Conservation (phyloP, 2,113 vertebrate species). For the Triplophysa dalaica region DNA sequence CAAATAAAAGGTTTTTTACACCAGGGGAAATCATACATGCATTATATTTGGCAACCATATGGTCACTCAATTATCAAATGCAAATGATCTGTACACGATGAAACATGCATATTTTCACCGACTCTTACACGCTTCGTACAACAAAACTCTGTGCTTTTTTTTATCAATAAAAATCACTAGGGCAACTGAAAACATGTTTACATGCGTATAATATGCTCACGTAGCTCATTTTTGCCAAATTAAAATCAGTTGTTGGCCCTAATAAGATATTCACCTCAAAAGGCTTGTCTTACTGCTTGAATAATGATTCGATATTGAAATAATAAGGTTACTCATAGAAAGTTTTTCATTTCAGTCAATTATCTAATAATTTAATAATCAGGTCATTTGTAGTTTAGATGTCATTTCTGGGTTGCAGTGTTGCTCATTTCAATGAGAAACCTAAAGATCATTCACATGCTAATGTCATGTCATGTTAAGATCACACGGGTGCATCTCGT, state of each 20-base stretch:
- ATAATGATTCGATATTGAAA: neutral
- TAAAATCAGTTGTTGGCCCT: neutral
- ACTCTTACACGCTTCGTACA: slow-evolving; percentile 2
- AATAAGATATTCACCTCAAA: slow-evolving; percentile 3
- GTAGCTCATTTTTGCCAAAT: neutral
- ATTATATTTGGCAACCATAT: slow-evolving; percentile 50
- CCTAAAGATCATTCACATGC: neutral
- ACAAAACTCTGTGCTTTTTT: slow-evolving; percentile 10
- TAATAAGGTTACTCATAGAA: neutral
- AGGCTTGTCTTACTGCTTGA: neutral
- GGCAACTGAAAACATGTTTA: neutral
- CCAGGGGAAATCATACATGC: slow-evolving; percentile 24
- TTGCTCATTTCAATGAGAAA: neutral
- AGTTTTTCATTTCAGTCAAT: neutral
- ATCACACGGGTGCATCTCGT: neutral
- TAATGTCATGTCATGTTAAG: slow-evolving; percentile 5
- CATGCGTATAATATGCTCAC: neutral
- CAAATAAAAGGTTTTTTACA: slow-evolving; percentile 29
- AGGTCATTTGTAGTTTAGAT: slow-evolving; percentile 2
- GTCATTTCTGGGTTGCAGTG: neutral
- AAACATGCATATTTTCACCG: slow-evolving; percentile 33
- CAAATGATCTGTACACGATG: slow-evolving; percentile 47
- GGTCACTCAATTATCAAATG: slow-evolving; percentile 52
- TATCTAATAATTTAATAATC: neutral
- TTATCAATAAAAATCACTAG: neutral